These are phyloP conservation scores for Troides oblongomaculatus DNA, from an alignment of 2,888 invertebrate species.

Conservation along the genomic window DNA sequence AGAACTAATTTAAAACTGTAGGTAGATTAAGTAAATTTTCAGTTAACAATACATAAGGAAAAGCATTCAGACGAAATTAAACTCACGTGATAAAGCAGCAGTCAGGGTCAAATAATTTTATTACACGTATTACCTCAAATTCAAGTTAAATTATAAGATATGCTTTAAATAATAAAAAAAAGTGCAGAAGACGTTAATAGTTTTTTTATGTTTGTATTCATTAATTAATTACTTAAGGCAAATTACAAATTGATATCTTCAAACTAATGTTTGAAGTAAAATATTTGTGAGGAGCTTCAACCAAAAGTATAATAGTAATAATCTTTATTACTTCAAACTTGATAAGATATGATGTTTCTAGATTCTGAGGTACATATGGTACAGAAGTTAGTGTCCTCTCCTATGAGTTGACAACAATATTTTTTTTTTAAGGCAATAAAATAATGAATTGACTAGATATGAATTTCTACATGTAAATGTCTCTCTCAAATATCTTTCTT, in stretches of 20 bases:
- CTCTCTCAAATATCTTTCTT: too few species aligned
- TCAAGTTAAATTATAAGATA: background rate
- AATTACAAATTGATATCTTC: background rate
- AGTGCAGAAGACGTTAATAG: background rate
- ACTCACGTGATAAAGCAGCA: background rate
- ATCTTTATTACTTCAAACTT: too few species aligned
- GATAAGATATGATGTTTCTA: too few species aligned
- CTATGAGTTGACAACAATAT: too few species aligned
- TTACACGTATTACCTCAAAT: background rate
- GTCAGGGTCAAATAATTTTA: background rate
- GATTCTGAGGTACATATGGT: too few species aligned
- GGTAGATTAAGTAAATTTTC: background rate
- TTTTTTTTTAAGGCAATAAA: too few species aligned
- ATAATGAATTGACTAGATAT: too few species aligned
- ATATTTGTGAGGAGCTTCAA: too few species aligned
- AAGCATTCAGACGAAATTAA: background rate
- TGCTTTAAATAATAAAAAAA: background rate
- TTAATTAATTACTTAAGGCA: background rate
- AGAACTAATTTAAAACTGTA: background rate
- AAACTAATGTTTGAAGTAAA: too few species aligned
- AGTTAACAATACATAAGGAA: slow-evolving; percentile 1
- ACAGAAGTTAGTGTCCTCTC: too few species aligned
- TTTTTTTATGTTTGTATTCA: background rate
- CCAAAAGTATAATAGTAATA: too few species aligned
- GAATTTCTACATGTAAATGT: too few species aligned